Evolutionary conservation across 30 jellyfish, hydroid and myxozoan species (phyloP).

Genomic region (Chrysaora quinquecirrha): DNA sequence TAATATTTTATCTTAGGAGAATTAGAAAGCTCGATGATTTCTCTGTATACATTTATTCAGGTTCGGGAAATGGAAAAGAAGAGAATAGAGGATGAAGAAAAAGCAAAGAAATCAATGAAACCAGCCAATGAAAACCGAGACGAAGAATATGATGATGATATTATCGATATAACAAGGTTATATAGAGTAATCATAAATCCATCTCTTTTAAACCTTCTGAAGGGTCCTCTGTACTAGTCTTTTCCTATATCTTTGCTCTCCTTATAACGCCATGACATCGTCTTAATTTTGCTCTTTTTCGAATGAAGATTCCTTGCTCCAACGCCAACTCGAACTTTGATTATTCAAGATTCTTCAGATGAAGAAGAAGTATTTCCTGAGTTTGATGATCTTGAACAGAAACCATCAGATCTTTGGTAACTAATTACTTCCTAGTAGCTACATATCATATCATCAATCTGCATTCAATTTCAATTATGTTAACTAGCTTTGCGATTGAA

Average conservation of each 20-base stretch:
- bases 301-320: not conserved
- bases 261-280: too few relatives aligned
- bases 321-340: not conserved
- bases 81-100: slow-evolving; percentile 1
- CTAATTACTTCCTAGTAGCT: too few relatives aligned
- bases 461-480: not conserved
- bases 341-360: not conserved
- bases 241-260: too few relatives aligned
- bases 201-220: not conserved
- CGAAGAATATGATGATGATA: slow-evolving; percentile 16
- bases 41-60: too few relatives aligned
- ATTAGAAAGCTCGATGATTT: too few relatives aligned
- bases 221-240: not conserved
- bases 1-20: too few relatives aligned
- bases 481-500: too few relatives aligned
- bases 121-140: slow-evolving; percentile 6
- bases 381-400: not conserved
- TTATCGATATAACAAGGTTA: slow-evolving; percentile 2
- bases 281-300: not conserved
- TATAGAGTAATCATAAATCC: not conserved
- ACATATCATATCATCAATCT: too few relatives aligned
- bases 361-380: not conserved
- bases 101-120: slow-evolving; percentile 29
- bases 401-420: not conserved
- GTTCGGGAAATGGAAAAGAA: slow-evolving; percentile 3